These are phyloP conservation scores for Gasterosteus aculeatus DNA, from an alignment of 2,113 vertebrate genomes.

Conservation along the genomic window DNA sequence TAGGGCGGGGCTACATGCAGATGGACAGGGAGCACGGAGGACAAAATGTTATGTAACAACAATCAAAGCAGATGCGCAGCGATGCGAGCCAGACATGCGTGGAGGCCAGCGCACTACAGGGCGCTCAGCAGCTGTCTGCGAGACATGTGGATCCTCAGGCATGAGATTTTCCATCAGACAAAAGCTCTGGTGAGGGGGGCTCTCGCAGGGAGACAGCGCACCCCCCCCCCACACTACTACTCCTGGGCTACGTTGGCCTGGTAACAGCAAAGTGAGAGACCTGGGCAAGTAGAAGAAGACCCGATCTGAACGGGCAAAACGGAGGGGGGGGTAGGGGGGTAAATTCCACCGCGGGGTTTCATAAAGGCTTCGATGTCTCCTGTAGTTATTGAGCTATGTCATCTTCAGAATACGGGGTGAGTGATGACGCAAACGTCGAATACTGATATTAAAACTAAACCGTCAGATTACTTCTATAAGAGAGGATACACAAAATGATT, in stretches of 20 bases:
- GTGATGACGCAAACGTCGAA: too few relatives aligned
- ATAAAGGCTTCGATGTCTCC: conserved; percentile 16
- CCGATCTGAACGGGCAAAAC: conserved; percentile 30
- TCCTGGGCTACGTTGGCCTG: conserved; percentile 59
- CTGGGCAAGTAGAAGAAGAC: conserved; percentile 33
- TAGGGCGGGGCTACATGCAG: not conserved
- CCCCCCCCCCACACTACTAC: conserved; percentile 30
- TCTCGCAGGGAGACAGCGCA: conserved; percentile 69
- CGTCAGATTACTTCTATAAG: not conserved
- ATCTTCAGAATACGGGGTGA: too few relatives aligned
- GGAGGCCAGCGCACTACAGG: conserved; percentile 76
- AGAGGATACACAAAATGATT: not conserved
- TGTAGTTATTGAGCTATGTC: conserved; percentile 7
- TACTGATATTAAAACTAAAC: not conserved
- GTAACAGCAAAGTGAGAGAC: conserved; percentile 53
- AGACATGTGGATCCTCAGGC: conserved; percentile 79
- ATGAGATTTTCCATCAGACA: conserved; percentile 82
- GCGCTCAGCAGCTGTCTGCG: conserved; percentile 78
- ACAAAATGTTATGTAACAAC: conserved; percentile 78
- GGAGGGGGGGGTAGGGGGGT: conserved; percentile 1
- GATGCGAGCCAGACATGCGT: conserved; percentile 72
- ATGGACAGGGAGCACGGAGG: conserved; percentile 34
- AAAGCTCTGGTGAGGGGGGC: conserved; percentile 71
- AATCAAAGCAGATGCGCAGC: conserved; percentile 80
- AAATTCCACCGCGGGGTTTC: conserved; percentile 7